These are phyloP conservation scores for Myotis findleyi DNA, from an alignment of 2,797 vertebrate genomes.

Conservation along the genomic window DNA sequence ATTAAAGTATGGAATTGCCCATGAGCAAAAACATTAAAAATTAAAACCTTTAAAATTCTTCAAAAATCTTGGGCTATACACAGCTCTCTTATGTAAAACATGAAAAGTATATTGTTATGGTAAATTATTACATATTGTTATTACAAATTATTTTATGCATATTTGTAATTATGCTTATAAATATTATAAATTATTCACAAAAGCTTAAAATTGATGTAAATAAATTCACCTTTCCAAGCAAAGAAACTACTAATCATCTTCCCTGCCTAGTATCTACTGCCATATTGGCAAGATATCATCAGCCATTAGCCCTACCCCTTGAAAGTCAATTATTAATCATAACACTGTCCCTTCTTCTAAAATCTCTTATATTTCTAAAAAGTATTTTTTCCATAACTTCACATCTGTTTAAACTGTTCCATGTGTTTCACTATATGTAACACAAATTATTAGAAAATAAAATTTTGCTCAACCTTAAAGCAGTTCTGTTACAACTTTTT, in stretches of 20 bases:
- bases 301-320: not conserved
- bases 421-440: slow-evolving; percentile 32
- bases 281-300: not conserved
- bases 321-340: slow-evolving; percentile 52
- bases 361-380: slow-evolving; percentile 41
- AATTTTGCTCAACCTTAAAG: slow-evolving; percentile 49
- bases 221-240: slow-evolving; percentile 31
- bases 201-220: slow-evolving; percentile 21
- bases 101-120: not conserved
- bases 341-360: not conserved
- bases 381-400: not conserved
- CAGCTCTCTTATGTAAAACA: slow-evolving; percentile 1
- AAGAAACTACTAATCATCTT: not conserved
- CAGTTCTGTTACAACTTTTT: slow-evolving; percentile 69
- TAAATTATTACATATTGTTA: slow-evolving; percentile 28
- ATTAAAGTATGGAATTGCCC: not conserved
- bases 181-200: not conserved
- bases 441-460: slow-evolving; percentile 59
- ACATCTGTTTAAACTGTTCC: not conserved
- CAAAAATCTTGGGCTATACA: not conserved
- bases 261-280: not conserved
- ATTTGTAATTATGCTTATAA: slow-evolving; percentile 27
- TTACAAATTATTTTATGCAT: not conserved
- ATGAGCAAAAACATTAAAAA: not conserved
- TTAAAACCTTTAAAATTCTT: not conserved